phyloP scores from a whole-genome alignment of 2,113 vertebrate genomes.

The Alligator sinensis region DNA sequence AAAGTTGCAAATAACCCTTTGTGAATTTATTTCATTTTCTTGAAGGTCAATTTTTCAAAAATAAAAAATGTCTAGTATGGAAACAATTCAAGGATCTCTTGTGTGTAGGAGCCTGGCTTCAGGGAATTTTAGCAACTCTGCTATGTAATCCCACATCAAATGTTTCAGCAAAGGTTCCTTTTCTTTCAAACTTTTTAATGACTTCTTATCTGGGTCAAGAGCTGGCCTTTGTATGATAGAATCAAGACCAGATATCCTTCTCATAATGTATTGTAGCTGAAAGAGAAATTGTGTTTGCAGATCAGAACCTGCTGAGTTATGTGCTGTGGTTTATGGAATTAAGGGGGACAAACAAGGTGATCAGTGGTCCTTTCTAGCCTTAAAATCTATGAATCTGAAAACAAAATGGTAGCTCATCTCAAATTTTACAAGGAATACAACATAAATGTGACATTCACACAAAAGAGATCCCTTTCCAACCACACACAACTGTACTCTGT shows the following conservation, averaged over 20 bases:
- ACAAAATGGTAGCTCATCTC: neutral
- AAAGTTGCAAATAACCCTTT: too few relatives aligned
- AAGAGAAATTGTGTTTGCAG: neutral
- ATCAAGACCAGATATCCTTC: neutral
- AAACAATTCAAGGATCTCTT: neutral
- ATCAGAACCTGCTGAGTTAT: neutral
- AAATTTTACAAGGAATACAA: neutral
- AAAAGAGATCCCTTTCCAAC: neutral
- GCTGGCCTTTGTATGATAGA: neutral
- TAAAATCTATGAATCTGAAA: neutral
- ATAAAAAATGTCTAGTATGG: too few relatives aligned
- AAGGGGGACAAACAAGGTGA: neutral
- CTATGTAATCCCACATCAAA: neutral
- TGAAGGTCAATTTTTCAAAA: too few relatives aligned
- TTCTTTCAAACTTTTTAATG: neutral
- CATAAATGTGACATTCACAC: neutral
- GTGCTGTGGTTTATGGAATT: neutral
- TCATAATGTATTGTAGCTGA: neutral
- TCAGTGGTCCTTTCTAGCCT: neutral
- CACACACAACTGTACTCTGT: neutral
- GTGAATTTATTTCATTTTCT: too few relatives aligned
- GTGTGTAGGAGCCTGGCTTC: neutral
- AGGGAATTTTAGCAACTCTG: neutral
- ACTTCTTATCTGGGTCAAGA: neutral
- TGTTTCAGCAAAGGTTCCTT: neutral